Evolutionary conservation across 2,888 invertebrate genomes (phyloP).

Genomic region (Argyresthia albistria): DNA sequence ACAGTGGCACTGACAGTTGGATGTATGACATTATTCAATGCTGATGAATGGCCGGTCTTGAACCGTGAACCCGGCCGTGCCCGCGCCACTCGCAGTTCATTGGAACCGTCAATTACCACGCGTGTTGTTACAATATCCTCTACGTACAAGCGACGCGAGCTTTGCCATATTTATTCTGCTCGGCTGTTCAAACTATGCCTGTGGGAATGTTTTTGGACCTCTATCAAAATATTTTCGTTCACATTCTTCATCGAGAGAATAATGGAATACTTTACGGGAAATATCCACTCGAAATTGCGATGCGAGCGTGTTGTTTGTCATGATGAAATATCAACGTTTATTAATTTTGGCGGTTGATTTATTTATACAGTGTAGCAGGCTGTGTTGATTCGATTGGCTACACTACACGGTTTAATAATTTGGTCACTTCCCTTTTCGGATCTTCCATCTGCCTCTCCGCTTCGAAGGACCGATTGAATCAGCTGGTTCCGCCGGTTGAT

Average conservation of each 20-base stretch:
- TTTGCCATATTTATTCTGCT: too few species aligned
- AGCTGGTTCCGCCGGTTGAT: conserved; percentile 37
- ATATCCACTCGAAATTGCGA: too few species aligned
- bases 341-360: background rate
- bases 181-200: too few species aligned
- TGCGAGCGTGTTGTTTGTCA: too few species aligned
- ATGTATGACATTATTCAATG: conserved; percentile 20
- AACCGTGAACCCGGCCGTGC: conserved; percentile 24
- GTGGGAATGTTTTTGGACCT: too few species aligned
- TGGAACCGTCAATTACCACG: conserved; percentile 34
- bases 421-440: conserved; percentile 23
- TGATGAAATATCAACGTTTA: too few species aligned
- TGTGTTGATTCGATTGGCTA: background rate
- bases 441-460: conserved; percentile 30
- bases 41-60: conserved; percentile 22
- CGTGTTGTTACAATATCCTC: conserved; percentile 19
- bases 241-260: too few species aligned
- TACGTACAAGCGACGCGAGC: too few species aligned
- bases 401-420: conserved; percentile 35
- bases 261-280: too few species aligned
- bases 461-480: conserved; percentile 34
- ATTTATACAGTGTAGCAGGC: too few species aligned
- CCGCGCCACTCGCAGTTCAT: conserved; percentile 31
- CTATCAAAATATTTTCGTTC: too few species aligned
- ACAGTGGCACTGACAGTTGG: background rate